These are phyloP conservation scores for Branchellion lobata DNA, from an alignment of 2,888 invertebrate genomes.

Conservation along the genomic window DNA sequence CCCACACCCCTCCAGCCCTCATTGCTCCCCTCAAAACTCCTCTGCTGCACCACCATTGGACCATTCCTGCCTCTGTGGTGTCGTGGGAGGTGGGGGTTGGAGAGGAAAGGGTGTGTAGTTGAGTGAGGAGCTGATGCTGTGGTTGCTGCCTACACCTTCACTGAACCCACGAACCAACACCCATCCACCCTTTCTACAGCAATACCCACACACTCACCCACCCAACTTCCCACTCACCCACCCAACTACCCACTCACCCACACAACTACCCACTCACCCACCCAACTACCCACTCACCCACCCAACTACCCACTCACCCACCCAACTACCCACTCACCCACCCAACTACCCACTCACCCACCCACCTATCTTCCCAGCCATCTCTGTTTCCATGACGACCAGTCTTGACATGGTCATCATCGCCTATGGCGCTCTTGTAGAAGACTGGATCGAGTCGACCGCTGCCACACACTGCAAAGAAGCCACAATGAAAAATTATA, in stretches of 20 bases:
- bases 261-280: too few relatives aligned
- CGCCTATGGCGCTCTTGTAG: slow-evolving; percentile 3
- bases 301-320: too few relatives aligned
- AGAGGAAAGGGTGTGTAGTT: not conserved
- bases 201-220: too few relatives aligned
- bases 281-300: too few relatives aligned
- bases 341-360: too few relatives aligned
- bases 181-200: too few relatives aligned
- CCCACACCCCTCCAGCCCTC: slow-evolving; percentile 11
- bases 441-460: slow-evolving; percentile 37
- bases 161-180: too few relatives aligned
- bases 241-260: too few relatives aligned
- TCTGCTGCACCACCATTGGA: not conserved
- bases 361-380: slow-evolving; percentile 33
- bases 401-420: not conserved
- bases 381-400: slow-evolving; percentile 31
- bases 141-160: too few relatives aligned
- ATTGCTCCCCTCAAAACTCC: not conserved
- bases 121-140: not conserved
- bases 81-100: not conserved
- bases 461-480: slow-evolving; percentile 26
- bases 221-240: too few relatives aligned
- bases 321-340: too few relatives aligned
- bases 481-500: not conserved
- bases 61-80: not conserved